Conservation (phyloP, 2,113 vertebrate species). For the Aphelocoma coerulescens region DNA sequence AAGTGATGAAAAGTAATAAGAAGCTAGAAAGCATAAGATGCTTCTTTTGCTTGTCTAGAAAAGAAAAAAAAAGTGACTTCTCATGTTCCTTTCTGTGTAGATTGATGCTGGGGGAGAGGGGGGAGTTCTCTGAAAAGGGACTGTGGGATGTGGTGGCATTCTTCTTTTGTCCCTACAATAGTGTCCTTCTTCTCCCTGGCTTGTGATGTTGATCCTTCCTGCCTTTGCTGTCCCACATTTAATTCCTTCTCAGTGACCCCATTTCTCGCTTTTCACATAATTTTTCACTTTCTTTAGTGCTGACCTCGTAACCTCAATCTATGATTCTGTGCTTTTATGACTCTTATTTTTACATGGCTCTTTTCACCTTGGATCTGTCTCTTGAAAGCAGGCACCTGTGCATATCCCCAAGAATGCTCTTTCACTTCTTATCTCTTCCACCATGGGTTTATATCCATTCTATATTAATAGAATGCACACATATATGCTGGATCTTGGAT, state of each 20-base stretch:
- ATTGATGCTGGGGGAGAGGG: background rate
- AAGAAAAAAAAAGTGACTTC: background rate
- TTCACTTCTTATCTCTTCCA: background rate
- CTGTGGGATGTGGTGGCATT: background rate
- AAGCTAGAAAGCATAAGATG: background rate
- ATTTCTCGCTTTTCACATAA: background rate
- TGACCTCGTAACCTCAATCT: background rate
- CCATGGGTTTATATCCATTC: accelerated
- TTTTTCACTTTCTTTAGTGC: background rate
- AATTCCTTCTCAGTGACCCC: background rate
- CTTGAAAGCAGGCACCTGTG: background rate
- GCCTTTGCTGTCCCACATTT: background rate
- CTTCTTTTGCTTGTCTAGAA: background rate
- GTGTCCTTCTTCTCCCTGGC: background rate
- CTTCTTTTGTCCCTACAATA: background rate
- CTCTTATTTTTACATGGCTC: background rate
- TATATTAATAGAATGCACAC: background rate
- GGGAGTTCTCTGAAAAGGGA: background rate
- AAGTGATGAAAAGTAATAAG: background rate
- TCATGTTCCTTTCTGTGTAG: background rate
- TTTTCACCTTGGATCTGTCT: background rate
- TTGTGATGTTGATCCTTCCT: background rate
- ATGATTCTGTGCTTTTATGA: background rate
- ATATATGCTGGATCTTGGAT: background rate
- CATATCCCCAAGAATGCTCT: background rate